Evolutionary conservation across 2,113 vertebrate species (phyloP).

Genomic region (Platichthys flesus): DNA sequence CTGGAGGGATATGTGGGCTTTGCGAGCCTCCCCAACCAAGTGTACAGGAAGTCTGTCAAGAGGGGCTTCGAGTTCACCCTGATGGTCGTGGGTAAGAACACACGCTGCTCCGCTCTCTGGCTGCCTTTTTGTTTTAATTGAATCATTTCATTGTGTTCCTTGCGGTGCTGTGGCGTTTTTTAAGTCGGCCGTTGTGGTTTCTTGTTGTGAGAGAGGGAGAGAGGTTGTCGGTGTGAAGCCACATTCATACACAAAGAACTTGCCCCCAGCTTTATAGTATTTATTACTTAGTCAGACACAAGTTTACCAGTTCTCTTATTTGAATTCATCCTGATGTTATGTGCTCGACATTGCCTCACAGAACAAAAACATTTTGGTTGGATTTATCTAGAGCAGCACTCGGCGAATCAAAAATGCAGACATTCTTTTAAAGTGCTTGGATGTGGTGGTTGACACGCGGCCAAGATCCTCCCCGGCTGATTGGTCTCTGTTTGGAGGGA

Average conservation of each 20-base stretch:
- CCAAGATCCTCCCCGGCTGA: slow-evolving; percentile 68
- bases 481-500: slow-evolving; percentile 72
- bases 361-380: slow-evolving; percentile 55
- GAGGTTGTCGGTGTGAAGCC: neutral
- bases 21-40: slow-evolving; percentile 99
- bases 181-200: slow-evolving; percentile 45
- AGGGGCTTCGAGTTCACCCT: slow-evolving; percentile 99
- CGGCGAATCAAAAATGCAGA: slow-evolving; percentile 43
- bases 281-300: slow-evolving; percentile 26
- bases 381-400: slow-evolving; percentile 35
- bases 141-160: slow-evolving; percentile 65
- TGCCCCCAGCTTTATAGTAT: slow-evolving; percentile 2
- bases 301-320: neutral
- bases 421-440: slow-evolving; percentile 55
- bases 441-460: slow-evolving; percentile 66
- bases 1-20: slow-evolving; percentile 99
- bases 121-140: slow-evolving; percentile 55
- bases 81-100: slow-evolving; percentile 97
- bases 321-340: slow-evolving; percentile 11
- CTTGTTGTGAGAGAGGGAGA: slow-evolving; percentile 19
- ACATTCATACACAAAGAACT: slow-evolving; percentile 5
- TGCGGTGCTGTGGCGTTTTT: slow-evolving; percentile 44
- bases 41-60: slow-evolving; percentile 99
- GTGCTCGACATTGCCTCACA: slow-evolving; percentile 29
- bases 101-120: slow-evolving; percentile 38